A percentile compares a stretch with the other conserved stretches of the same genome.
Evolutionary conservation across 2,113 vertebrate species (phyloP).

Genomic region (Passer montanus): DNA sequence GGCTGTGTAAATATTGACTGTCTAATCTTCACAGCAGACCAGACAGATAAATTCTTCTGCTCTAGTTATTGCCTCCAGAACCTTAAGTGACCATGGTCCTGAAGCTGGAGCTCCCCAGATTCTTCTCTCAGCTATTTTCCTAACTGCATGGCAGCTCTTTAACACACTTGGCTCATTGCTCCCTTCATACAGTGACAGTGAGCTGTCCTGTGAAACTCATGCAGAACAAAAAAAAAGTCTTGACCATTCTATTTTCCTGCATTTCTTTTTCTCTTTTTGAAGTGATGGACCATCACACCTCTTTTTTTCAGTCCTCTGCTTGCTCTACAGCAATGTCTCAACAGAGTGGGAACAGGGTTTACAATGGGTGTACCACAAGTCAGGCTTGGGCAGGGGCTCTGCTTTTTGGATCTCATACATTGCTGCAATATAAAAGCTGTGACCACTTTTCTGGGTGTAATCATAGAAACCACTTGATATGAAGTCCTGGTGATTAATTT

Average conservation of each 20-base stretch:
- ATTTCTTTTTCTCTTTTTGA: not conserved
- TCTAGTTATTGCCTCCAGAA: not conserved
- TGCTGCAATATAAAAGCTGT: not conserved
- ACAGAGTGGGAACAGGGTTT: not conserved
- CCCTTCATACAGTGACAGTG: not conserved
- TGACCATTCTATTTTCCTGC: not conserved
- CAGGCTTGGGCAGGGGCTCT: not conserved
- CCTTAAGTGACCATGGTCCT: not conserved
- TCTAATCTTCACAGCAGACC: not conserved
- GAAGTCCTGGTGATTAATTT: not conserved
- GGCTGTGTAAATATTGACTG: not conserved
- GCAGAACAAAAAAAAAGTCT: not conserved
- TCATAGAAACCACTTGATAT: not conserved
- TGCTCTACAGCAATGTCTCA: not conserved
- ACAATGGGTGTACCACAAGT: not conserved
- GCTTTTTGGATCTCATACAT: not conserved
- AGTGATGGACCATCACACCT: not conserved
- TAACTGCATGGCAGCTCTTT: not conserved
- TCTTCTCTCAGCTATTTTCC: not conserved
- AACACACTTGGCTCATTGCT: not conserved
- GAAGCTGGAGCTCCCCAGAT: not conserved
- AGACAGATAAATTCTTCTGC: not conserved
- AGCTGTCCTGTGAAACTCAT: not conserved
- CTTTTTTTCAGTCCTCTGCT: not conserved
- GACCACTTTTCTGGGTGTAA: not conserved